phyloP scores from a whole-genome alignment of 2,888 invertebrate species.

The Epirrhoe tristata region DNA sequence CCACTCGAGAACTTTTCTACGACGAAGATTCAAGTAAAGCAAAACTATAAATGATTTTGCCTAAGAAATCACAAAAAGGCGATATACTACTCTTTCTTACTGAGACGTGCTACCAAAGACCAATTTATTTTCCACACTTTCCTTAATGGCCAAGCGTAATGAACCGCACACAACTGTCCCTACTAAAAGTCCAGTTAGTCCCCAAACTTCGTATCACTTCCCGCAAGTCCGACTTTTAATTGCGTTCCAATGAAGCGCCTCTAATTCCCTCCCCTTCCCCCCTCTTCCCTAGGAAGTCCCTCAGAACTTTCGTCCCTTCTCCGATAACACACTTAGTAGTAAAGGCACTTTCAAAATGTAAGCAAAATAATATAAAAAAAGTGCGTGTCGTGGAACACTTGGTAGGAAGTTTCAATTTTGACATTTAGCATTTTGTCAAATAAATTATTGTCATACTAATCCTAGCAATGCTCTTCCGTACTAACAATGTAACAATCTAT shows the following conservation, averaged over 20 bases:
- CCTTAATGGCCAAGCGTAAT: conserved; percentile 24
- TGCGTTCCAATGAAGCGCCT: conserved; percentile 80
- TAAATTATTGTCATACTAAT: no score
- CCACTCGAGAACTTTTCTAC: no score
- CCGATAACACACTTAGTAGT: conserved; percentile 44
- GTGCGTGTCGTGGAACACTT: no score
- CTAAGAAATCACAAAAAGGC: not conserved
- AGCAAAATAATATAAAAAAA: conserved; percentile 3
- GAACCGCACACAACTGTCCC: conserved; percentile 32
- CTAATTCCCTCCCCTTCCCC: conserved; percentile 63
- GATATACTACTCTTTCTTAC: no score
- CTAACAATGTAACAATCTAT: no score
- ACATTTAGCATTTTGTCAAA: no score
- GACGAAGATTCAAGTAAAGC: not conserved
- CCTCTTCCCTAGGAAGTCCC: conserved; percentile 40
- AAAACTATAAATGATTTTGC: not conserved
- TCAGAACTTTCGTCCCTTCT: conserved; percentile 43
- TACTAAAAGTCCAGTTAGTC: conserved; percentile 41
- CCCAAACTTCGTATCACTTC: conserved; percentile 60
- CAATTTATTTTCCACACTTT: conserved; percentile 16
- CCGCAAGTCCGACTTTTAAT: conserved; percentile 73
- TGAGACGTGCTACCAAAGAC: conserved; percentile 1
- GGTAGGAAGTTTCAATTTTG: no score
- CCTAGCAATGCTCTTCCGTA: no score
- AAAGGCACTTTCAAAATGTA: conserved; percentile 17